Evolutionary conservation across 2,797 vertebrate species (phyloP), one percentile per base, ranked within the genome.

Genomic region (Tenualosa ilisha): DNA sequence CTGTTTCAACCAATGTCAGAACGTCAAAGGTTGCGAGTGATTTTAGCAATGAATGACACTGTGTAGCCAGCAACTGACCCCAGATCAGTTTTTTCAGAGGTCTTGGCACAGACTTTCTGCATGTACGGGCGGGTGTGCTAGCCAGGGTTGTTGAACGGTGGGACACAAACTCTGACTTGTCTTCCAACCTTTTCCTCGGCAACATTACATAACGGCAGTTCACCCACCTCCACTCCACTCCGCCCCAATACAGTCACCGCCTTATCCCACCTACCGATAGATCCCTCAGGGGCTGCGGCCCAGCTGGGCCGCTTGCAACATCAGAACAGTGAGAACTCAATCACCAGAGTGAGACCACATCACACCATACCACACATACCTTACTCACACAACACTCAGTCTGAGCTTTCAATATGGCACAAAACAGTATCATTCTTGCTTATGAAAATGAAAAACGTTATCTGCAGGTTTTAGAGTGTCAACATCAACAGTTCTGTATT

Each of bases 281-380:
- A 40, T 43, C 72, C 72, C 72, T 46, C 37, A 22, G 72, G 72
- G 31, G 5, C 15, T 40, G 37, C 3, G 72, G 17, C 72, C 72
- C 72, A 79, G 72, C 72, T 79, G 72, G 72, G 37, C 72, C 15
- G 6, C 37, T 79, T 79, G 72, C 72, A 43, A 79, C 72, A 79
- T 46, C 72, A 46, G 40, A 37, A 31, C 65, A 13, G 3, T 31
- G 13, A 31, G 9, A 79, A 22, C 37, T 17, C 72, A 79, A 46
- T 43, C 37, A 46, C 6, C 72, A 43, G 37, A 2, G 72, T 9
- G 3, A 72, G 31, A 72, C 72, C 15, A 40, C 37, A 79, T 15
- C 17, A 79, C 37, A 75, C 68, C 68, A 31, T 26, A 24, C 56
- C 6, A 61, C 24, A 31, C 26, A 79, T 20, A 43, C 37, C 40